Evolutionary conservation across 1,140 invertebrate species (phyloP), one percentile per base, ranked within the genome.

Genomic region (Lineus longissimus): DNA sequence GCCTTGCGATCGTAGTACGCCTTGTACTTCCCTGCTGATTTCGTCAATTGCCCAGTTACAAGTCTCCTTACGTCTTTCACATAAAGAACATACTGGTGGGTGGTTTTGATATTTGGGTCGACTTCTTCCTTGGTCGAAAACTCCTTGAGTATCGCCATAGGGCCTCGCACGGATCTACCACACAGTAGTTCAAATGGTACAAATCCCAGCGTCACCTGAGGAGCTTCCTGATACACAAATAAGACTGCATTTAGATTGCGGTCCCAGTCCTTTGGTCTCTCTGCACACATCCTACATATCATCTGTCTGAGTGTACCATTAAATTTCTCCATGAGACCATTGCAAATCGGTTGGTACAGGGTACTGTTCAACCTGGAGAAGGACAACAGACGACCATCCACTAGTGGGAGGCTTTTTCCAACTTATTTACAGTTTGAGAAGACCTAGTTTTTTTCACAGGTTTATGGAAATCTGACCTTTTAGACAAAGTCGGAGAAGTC

Each of bases 211-310:
- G 65, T 68, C 22, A 62, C 63, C 41, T 73, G 74, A 19, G 58
- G 63, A 1, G 62, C 62, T 31, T 68, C 63, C 13, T 71, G 61
- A 47, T 76, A 77, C 0, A 75, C 72, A 66, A 77, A 76, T 11
- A 72, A 30, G 29, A 75, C 47, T 11, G 67, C 67, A 25, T 61
- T 63, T 13, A 78, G 27, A 54, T 70, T 72, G 25, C 55, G 45
- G 62, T 80, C 73, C 79, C 76, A 79, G 40, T 80, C 66, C 59
- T 71, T 69, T 2, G 64, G 63, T 61, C 63, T 41, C 19, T 69
- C 64, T 7, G 59, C 40, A 64, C 72, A 76, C 55, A 74, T 43
- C 19, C 45, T 63, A 33, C 68, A 68, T 17, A 80, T 31, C 65
- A 72, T 73, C 17, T 62, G 17, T 19, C 67, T 63, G 0, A 79